Evolutionary conservation across 2,888 invertebrate species (phyloP), one percentile per base, ranked within the genome.

Genomic region (Drosophila subsilvestris): DNA sequence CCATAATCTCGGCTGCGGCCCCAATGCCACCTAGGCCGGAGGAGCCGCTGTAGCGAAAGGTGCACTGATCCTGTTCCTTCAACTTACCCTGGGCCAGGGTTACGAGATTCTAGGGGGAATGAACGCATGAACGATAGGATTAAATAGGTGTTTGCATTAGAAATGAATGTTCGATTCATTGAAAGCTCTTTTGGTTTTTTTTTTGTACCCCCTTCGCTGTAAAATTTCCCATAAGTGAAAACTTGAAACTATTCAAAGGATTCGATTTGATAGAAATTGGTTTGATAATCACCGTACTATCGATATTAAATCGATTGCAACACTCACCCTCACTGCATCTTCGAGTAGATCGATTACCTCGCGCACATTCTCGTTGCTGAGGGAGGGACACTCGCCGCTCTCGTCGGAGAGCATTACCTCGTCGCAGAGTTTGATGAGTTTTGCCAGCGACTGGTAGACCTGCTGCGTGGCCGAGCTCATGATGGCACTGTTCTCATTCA

Each of bases 361-460:
- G 29, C 94, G 93, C 49, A 95, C 95, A 89, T 94, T 94, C 82
- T 94, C 94, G 71, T 94, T 93, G 87, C 94, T 93, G 49, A 94
- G 90, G 29, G 94, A 90, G 65, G 91, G 90, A 74, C 91, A 92
- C 50, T 91, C 90, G 54, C 87, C 88, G 69, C 86, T 85, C 63
- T 80, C 84, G 81, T 96, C 95, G 76, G 95, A 95, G 45, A 97
- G 93, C 74, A 98, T 94, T 56, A 97, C 96, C 91, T 97, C 97
- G 92, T 98, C 98, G 91, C 98, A 97, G 76, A 98, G 94, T 86
- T 97, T 96, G 83, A 98, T 96, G 79, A 98, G 93, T 93, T 96
- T 95, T 4, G 97, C 97, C 74, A 98, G 93, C 75, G 97, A 96
- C 80, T 96, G 95, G 90, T 97, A 97, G 63, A 98, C 95, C 89